Conservation (phyloP, 1,140 invertebrate genomes). For the Dendroctonus ponderosae region DNA sequence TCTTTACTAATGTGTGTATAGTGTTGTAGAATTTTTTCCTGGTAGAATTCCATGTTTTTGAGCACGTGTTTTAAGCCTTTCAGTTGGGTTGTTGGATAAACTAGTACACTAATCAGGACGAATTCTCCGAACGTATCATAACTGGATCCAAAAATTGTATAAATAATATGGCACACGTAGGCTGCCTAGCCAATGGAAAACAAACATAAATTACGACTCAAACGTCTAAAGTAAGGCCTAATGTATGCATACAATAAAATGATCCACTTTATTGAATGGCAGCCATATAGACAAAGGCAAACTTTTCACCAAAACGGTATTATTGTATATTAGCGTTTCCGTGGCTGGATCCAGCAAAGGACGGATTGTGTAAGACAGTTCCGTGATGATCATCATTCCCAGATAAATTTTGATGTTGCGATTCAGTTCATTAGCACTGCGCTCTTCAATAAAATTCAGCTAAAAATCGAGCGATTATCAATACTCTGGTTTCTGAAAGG, state of each 20-base stretch:
- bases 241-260: conserved; percentile 6
- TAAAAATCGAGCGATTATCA: not conserved
- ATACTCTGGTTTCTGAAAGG: not conserved
- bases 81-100: conserved; percentile 7
- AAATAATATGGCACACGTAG: not conserved
- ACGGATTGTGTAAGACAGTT: conserved; percentile 5
- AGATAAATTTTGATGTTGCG: conserved; percentile 6
- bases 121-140: conserved; percentile 9
- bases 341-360: not conserved
- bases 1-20: no score
- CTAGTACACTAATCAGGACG: conserved; percentile 1
- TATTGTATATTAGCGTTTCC: not conserved
- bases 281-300: conserved; percentile 12
- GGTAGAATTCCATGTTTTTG: not conserved
- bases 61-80: conserved; percentile 2
- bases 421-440: not conserved
- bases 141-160: conserved; percentile 3
- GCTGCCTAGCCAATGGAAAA: conserved; percentile 1
- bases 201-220: not conserved
- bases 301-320: not conserved
- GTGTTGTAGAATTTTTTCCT: no score
- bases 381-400: conserved; percentile 6
- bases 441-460: not conserved
- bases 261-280: not conserved
- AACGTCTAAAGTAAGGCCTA: not conserved